Conservation (phyloP, 1,140 invertebrate species). For the Heliconius hewitsoni region DNA sequence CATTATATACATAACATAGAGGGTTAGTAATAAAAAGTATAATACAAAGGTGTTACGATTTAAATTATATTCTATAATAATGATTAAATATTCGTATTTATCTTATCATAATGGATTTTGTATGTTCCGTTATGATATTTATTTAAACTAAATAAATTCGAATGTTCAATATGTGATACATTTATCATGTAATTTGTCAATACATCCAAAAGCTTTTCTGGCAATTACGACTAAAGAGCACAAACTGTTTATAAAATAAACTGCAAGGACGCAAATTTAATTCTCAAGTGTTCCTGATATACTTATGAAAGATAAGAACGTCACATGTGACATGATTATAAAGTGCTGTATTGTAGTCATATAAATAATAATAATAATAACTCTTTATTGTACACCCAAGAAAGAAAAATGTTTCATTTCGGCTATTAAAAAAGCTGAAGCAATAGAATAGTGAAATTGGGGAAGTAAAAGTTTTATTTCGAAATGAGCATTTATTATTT, state of each 20-base stretch:
- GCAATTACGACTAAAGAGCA: conserved; percentile 47
- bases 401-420: not conserved
- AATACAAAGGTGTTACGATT: too few species aligned
- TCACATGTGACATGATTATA: not conserved
- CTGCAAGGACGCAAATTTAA: conserved; percentile 32
- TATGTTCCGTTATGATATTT: not conserved
- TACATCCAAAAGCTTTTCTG: conserved; percentile 60
- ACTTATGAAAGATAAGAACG: not conserved
- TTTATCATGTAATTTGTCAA: conserved; percentile 77
- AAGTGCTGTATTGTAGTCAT: not conserved
- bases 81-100: not conserved
- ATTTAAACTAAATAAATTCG: conserved; percentile 41
- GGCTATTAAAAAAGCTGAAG: not conserved
- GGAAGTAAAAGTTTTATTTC: too few species aligned
- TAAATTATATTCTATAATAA: not conserved
- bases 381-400: too few species aligned
- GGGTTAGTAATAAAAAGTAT: too few species aligned
- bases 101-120: not conserved
- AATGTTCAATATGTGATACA: conserved; percentile 53
- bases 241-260: conserved; percentile 37
- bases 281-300: conserved; percentile 14
- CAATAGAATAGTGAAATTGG: too few species aligned
- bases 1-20: too few species aligned
- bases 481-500: too few species aligned
- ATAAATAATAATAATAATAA: not conserved